Conservation (phyloP, 2,113 vertebrate species). For the Murina feae region DNA sequence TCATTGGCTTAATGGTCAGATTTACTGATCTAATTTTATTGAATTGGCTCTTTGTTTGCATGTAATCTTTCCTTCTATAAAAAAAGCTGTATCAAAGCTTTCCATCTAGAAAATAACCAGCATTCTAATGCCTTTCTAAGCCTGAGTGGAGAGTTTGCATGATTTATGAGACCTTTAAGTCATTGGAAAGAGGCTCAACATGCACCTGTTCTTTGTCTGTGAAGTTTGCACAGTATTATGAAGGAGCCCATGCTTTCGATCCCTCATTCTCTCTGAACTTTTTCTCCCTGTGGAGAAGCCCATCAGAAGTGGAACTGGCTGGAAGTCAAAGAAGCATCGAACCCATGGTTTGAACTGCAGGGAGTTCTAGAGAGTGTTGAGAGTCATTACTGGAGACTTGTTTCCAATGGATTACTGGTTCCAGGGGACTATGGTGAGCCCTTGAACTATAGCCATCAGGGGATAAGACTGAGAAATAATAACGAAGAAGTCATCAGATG, state of each 20-base stretch:
- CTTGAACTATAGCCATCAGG: not conserved
- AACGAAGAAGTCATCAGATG: not conserved
- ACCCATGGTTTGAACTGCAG: not conserved
- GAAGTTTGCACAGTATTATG: not conserved
- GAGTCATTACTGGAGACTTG: not conserved
- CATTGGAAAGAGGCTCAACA: not conserved
- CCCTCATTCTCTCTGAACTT: not conserved
- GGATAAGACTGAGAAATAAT: not conserved
- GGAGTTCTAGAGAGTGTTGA: not conserved
- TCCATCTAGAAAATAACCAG: not conserved
- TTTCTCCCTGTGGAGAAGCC: not conserved
- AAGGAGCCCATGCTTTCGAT: not conserved
- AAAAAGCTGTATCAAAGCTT: not conserved
- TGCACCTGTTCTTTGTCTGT: not conserved
- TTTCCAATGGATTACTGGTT: not conserved
- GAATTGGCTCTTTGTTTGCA: not conserved
- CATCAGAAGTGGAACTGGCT: not conserved
- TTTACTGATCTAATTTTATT: conserved; percentile 10
- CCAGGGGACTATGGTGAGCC: not conserved
- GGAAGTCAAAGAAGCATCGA: not conserved
- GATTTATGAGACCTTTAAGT: conserved; percentile 13
- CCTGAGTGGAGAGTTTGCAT: not conserved
- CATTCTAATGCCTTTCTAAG: not conserved
- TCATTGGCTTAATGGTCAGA: conserved; percentile 10
- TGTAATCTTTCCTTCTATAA: not conserved